Evolutionary conservation across 1,140 invertebrate species (phyloP).

Genomic region (Hydropsyche tenuis): DNA sequence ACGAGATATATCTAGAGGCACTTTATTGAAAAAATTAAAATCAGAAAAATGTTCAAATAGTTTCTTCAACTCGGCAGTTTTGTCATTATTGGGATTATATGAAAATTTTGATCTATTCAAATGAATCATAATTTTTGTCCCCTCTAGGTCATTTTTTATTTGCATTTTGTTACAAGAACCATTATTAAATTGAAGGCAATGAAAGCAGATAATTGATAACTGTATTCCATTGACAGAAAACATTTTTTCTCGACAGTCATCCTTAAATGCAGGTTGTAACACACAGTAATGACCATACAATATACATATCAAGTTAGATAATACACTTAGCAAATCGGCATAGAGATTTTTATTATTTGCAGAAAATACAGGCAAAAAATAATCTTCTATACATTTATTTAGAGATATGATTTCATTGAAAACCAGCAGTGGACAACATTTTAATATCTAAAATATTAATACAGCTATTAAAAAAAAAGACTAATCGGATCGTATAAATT

Average conservation of each 20-base stretch:
- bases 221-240: constrained; percentile 17
- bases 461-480: background rate
- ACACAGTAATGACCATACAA: constrained; percentile 37
- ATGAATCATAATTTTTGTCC: constrained; percentile 31
- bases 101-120: constrained; percentile 9
- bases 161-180: background rate
- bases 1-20: constrained; percentile 52
- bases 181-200: constrained; percentile 33
- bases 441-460: constrained; percentile 31
- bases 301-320: constrained; percentile 40
- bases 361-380: constrained; percentile 37
- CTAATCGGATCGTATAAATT: no score
- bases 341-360: constrained; percentile 34
- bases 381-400: constrained; percentile 34
- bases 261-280: constrained; percentile 24
- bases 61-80: background rate
- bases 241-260: constrained; percentile 20
- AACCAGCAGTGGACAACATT: constrained; percentile 23
- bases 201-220: constrained; percentile 39
- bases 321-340: constrained; percentile 24
- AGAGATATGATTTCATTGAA: constrained; percentile 33
- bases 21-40: constrained; percentile 52
- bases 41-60: constrained; percentile 58
- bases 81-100: constrained; percentile 10
- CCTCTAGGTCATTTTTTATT: constrained; percentile 27